phyloP scores from a whole-genome alignment of 2,797 vertebrate genomes.

The Sylvia borin region DNA sequence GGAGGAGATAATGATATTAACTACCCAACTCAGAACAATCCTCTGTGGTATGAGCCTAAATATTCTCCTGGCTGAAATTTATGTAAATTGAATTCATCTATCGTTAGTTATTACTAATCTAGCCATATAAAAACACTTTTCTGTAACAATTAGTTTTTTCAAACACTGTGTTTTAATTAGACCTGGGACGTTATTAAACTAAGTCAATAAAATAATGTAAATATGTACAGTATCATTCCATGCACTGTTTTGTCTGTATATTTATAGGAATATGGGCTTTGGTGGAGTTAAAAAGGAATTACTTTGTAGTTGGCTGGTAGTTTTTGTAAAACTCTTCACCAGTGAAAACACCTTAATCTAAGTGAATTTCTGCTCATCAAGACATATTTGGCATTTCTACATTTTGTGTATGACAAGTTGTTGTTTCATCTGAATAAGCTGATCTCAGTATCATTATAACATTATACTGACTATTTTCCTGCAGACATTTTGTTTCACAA shows the following conservation, averaged over 20 bases:
- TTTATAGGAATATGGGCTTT: constrained; percentile 28
- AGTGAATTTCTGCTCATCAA: neutral
- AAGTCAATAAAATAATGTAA: constrained; percentile 47
- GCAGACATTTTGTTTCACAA: neutral
- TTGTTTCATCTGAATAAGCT: neutral
- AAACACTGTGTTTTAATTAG: constrained; percentile 91
- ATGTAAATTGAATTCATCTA: constrained; percentile 98
- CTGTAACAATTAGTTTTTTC: constrained; percentile 92
- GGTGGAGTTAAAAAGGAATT: neutral
- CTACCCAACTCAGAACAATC: constrained; percentile 94
- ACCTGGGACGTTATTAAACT: constrained; percentile 78
- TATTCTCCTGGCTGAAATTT: constrained; percentile 93
- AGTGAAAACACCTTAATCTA: neutral
- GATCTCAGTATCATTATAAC: neutral
- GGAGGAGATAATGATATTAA: constrained; percentile 96
- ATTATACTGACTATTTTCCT: neutral
- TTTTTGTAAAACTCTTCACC: neutral
- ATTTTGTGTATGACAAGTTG: neutral
- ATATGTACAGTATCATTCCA: constrained; percentile 34
- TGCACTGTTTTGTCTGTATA: constrained; percentile 21
- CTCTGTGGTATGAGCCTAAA: constrained; percentile 92
- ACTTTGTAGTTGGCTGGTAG: neutral
- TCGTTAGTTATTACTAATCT: constrained; percentile 91
- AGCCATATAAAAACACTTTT: constrained; percentile 88
- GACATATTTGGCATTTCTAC: neutral